Conservation (phyloP, 1,140 invertebrate species). For the Dendrolimus kikuchii region DNA sequence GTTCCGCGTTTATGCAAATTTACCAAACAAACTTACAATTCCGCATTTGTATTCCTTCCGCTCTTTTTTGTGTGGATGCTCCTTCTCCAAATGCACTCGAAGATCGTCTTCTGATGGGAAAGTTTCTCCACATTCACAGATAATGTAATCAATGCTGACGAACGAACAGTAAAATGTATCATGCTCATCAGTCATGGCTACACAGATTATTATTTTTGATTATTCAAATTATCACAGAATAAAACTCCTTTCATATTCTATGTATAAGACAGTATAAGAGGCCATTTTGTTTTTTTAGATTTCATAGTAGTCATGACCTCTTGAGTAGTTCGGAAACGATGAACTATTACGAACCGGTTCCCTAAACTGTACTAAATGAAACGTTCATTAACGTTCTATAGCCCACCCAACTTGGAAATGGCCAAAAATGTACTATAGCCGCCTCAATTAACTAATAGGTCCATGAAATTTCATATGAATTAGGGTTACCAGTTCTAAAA, state of each 20-base stretch:
- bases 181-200: constrained; percentile 11
- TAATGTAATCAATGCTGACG: constrained; percentile 57
- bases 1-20: too few relatives aligned
- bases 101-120: constrained; percentile 47
- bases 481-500: too few relatives aligned
- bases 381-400: too few relatives aligned
- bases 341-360: too few relatives aligned
- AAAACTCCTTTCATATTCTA: constrained; percentile 22
- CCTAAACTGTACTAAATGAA: too few relatives aligned
- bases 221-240: constrained; percentile 17
- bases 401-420: too few relatives aligned
- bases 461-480: too few relatives aligned
- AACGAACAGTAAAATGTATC: constrained; percentile 57
- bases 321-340: too few relatives aligned
- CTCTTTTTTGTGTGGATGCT: constrained; percentile 30
- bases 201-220: constrained; percentile 28
- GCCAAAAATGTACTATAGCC: too few relatives aligned
- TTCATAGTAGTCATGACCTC: too few relatives aligned
- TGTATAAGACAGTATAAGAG: constrained; percentile 9
- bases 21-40: constrained; percentile 31
- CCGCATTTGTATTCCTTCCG: constrained; percentile 34
- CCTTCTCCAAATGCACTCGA: constrained; percentile 40
- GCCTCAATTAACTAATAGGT: too few relatives aligned
- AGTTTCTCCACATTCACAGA: constrained; percentile 60
- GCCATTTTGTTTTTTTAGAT: constrained; percentile 16